Conservation (phyloP, 2,888 invertebrate species). For the Rhopalosiphum nymphaeae region DNA sequence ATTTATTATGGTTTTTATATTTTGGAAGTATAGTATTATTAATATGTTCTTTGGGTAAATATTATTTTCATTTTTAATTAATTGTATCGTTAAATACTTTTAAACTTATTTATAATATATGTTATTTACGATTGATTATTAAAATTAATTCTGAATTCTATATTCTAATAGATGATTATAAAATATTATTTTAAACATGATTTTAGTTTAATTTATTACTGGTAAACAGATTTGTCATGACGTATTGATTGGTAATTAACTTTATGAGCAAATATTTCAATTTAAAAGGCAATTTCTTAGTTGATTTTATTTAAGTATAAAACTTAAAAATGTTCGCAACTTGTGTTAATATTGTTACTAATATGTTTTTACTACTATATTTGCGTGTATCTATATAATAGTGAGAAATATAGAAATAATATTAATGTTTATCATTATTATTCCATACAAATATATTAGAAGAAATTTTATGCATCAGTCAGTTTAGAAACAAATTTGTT, state of each 20-base stretch:
- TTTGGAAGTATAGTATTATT: not conserved
- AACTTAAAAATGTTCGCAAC: not conserved
- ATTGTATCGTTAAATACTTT: not conserved
- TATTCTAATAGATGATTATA: not conserved
- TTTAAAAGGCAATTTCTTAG: not conserved
- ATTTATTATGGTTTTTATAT: not conserved
- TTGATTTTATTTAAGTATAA: not conserved
- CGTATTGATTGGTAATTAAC: not conserved
- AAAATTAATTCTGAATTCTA: not conserved
- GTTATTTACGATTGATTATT: not conserved
- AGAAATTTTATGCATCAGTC: not conserved
- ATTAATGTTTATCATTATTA: not conserved
- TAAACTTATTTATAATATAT: not conserved
- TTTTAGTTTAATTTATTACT: not conserved
- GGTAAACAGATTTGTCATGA: not conserved
- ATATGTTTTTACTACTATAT: not conserved
- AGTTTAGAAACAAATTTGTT: not conserved
- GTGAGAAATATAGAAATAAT: not conserved
- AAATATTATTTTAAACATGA: not conserved
- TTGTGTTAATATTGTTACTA: not conserved
- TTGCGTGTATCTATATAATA: not conserved
- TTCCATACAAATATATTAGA: not conserved
- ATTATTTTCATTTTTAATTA: not conserved
- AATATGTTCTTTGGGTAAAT: not conserved
- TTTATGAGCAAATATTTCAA: not conserved